phyloP scores from a whole-genome alignment of 1,140 invertebrate genomes.

The Nephila pilipes region DNA sequence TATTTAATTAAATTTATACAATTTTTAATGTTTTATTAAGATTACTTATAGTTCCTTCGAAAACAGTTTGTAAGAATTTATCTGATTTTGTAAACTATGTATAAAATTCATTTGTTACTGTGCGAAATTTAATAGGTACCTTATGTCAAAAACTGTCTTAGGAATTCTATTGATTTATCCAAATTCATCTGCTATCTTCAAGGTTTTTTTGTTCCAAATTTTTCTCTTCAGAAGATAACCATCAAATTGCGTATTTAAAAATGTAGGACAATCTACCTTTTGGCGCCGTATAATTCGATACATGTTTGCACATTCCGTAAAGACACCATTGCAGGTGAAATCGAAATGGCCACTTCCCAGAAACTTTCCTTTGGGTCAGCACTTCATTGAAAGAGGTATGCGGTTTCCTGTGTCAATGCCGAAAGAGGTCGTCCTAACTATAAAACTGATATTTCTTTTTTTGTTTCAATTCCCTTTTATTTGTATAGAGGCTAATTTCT shows the following conservation, averaged over 20 bases:
- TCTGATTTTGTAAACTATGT: too few species aligned
- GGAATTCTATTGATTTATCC: too few species aligned
- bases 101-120: too few species aligned
- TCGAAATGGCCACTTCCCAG: background rate
- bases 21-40: too few species aligned
- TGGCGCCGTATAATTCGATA: background rate
- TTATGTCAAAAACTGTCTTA: too few species aligned
- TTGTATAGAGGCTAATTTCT: background rate
- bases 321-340: background rate
- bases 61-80: too few species aligned
- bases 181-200: background rate
- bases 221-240: background rate
- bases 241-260: background rate
- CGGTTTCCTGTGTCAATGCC: conserved; percentile 14
- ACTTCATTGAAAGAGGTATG: background rate
- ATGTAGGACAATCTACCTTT: background rate
- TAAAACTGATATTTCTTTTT: background rate
- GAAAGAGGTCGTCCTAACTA: background rate
- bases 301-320: background rate
- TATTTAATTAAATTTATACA: too few species aligned
- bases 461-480: conserved; percentile 23
- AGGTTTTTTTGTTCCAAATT: background rate
- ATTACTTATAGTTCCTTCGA: too few species aligned
- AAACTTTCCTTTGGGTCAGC: conserved; percentile 25
- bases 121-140: too few species aligned